These are phyloP conservation scores for Amphiduros pacificus DNA, from an alignment of 2,888 invertebrate genomes.

Conservation along the genomic window DNA sequence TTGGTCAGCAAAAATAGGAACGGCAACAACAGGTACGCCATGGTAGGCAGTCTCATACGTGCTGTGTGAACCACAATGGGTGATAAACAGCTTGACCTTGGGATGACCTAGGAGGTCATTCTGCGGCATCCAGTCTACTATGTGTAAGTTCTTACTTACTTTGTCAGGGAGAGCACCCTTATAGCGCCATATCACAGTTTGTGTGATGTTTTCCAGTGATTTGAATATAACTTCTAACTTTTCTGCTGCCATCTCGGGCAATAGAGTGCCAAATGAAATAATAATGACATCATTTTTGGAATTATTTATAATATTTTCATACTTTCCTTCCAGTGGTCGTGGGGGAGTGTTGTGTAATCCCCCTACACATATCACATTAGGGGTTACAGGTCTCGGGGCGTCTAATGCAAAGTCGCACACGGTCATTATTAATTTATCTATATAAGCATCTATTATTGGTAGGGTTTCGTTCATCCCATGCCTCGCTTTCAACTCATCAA, in stretches of 20 bases:
- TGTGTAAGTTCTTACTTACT: neutral
- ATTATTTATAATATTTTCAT: slow-evolving; percentile 2
- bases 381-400: neutral
- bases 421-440: too few relatives aligned
- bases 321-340: neutral
- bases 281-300: slow-evolving; percentile 10
- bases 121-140: slow-evolving; percentile 29
- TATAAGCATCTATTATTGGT: too few relatives aligned
- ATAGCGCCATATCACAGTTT: slow-evolving; percentile 1
- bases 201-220: neutral
- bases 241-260: neutral
- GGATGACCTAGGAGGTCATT: slow-evolving; percentile 63
- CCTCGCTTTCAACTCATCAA: too few relatives aligned
- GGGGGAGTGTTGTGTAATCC: neutral
- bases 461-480: too few relatives aligned
- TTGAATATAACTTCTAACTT: neutral
- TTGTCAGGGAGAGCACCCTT: neutral
- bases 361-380: slow-evolving; percentile 1
- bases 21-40: slow-evolving; percentile 58
- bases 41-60: slow-evolving; percentile 67
- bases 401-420: too few relatives aligned
- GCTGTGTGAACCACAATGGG: slow-evolving; percentile 75
- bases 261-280: slow-evolving; percentile 9
- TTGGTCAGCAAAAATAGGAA: slow-evolving; percentile 60
- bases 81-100: slow-evolving; percentile 71